These are phyloP conservation scores for Ficedula albicollis DNA, from an alignment of 2,797 vertebrate species.

Conservation along the genomic window DNA sequence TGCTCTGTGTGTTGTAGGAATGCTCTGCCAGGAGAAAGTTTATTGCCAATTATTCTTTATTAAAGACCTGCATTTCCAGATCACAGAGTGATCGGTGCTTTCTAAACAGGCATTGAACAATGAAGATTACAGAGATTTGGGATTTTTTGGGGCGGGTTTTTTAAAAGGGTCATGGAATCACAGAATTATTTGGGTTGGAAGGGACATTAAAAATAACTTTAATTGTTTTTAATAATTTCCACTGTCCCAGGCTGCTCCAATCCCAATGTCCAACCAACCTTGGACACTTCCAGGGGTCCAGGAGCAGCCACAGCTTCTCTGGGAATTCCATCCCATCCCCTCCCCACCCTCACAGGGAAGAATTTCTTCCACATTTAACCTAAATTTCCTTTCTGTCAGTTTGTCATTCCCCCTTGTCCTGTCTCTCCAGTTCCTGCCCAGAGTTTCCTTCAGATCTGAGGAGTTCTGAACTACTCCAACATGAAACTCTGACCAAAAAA, in stretches of 20 bases:
- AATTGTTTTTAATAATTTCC: too few species aligned
- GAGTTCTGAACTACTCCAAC: not conserved
- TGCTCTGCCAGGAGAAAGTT: not conserved
- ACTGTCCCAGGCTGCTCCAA: accelerated
- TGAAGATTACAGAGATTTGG: not conserved
- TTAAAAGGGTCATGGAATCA: not conserved
- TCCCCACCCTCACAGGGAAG: accelerated
- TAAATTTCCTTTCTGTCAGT: accelerated
- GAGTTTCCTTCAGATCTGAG: accelerated
- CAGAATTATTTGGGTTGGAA: not conserved
- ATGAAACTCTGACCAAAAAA: not conserved
- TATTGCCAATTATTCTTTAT: not conserved
- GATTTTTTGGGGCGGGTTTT: not conserved
- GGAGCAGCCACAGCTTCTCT: not conserved
- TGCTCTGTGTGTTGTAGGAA: not conserved
- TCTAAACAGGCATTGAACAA: not conserved
- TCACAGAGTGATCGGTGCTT: accelerated
- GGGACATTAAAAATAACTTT: accelerated
- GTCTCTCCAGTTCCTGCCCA: too few species aligned
- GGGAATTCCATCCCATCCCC: not conserved
- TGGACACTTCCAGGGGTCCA: not conserved
- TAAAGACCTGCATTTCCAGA: not conserved
- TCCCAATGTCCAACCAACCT: not conserved
- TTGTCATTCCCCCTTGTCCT: accelerated
- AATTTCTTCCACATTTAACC: not conserved